A percentile compares a stretch with the other conserved stretches of the same genome.
These are phyloP conservation scores for Brachionus calyciflorus DNA, from an alignment of 1,140 invertebrate species.

Conservation along the genomic window DNA sequence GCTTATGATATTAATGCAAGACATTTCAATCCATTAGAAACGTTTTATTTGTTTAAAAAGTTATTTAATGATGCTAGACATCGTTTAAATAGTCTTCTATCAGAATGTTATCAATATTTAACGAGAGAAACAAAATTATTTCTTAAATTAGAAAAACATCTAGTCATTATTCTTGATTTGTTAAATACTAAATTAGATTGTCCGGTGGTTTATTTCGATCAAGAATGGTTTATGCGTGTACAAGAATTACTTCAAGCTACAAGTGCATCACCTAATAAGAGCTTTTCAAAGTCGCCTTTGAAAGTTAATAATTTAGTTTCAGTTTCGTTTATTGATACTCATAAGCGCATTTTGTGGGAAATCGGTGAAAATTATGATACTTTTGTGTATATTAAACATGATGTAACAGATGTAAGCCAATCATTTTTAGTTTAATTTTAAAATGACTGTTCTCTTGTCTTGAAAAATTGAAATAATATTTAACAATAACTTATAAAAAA, in stretches of 20 bases:
- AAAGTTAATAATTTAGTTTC: background rate
- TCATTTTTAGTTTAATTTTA: too few species aligned
- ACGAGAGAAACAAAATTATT: conserved; percentile 32
- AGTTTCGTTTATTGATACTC: conserved; percentile 5
- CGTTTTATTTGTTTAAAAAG: conserved; percentile 41
- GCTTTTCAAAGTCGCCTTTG: background rate
- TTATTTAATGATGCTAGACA: background rate
- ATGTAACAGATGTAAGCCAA: conserved; percentile 16
- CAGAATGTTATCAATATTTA: conserved; percentile 32
- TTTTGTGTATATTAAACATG: conserved; percentile 23
- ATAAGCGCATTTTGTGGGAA: conserved; percentile 36
- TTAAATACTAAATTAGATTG: conserved; percentile 35
- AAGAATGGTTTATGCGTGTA: conserved; percentile 30
- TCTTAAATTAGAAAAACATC: conserved; percentile 32
- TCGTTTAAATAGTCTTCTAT: background rate
- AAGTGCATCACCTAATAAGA: conserved; percentile 33
- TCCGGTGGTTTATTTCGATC: conserved; percentile 42
- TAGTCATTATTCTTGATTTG: conserved; percentile 43
- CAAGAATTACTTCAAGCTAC: conserved; percentile 22
- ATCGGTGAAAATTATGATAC: conserved; percentile 42
- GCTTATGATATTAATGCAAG: background rate
- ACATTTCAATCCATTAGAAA: conserved; percentile 5
- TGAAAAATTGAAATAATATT: too few species aligned
- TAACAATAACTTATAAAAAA: too few species aligned
- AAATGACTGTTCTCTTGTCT: too few species aligned